These are phyloP conservation scores for Chaetura pelagica DNA, from an alignment of 2,113 vertebrate genomes.

Conservation along the genomic window DNA sequence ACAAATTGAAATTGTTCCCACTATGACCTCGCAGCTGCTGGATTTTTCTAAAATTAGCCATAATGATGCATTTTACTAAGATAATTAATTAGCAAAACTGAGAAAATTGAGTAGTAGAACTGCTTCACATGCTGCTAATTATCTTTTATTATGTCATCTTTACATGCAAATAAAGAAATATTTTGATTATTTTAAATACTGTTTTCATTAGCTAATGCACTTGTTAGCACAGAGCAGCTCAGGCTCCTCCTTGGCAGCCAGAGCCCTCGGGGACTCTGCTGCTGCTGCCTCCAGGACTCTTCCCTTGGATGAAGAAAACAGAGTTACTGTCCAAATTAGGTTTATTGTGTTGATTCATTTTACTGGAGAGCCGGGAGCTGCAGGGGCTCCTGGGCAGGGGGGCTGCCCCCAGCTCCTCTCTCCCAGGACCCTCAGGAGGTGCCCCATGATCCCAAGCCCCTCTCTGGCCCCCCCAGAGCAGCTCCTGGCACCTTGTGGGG, in stretches of 20 bases:
- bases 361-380: not conserved
- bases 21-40: constrained; percentile 73
- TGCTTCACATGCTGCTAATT: constrained; percentile 71
- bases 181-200: constrained; percentile 72
- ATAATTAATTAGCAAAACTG: constrained; percentile 76
- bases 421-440: not conserved
- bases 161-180: constrained; percentile 77
- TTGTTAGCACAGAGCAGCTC: constrained; percentile 22
- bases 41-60: constrained; percentile 75
- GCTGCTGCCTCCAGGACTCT: not conserved
- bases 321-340: not conserved
- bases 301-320: not conserved
- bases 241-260: not conserved
- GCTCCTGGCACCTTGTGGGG: not conserved
- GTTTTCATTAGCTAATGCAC: constrained; percentile 66
- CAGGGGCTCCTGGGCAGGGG: accelerated
- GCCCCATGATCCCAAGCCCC: accelerated
- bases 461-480: not conserved
- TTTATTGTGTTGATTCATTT: not conserved
- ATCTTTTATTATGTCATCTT: constrained; percentile 75
- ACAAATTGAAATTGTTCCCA: constrained; percentile 67
- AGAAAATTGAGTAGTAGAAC: constrained; percentile 70
- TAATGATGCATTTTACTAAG: constrained; percentile 73
- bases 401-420: not conserved
- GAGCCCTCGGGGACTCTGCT: not conserved